These are phyloP conservation scores for Bergia puertoricense DNA, from an alignment of 92 coral and sea anemone genomes.

Conservation along the genomic window DNA sequence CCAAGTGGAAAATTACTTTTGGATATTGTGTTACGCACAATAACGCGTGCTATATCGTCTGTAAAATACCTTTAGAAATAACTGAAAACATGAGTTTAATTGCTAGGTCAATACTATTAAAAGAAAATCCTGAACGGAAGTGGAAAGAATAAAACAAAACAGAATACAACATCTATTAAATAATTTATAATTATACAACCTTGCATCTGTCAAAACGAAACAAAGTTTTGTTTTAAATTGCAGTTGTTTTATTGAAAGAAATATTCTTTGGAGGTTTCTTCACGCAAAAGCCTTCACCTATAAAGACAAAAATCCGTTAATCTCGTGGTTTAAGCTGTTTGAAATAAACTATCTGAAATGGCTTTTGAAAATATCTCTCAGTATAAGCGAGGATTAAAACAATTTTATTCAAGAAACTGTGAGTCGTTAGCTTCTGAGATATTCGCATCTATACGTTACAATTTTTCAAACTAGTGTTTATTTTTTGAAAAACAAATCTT, in stretches of 20 bases:
- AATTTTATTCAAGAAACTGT: background rate
- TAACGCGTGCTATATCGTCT: background rate
- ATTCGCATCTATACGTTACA: background rate
- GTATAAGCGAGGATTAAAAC: background rate
- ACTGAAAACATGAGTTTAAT: background rate
- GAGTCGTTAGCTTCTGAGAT: background rate
- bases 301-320: background rate
- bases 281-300: background rate
- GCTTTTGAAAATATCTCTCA: background rate
- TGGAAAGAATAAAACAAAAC: background rate
- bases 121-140: background rate
- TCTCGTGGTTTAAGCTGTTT: background rate
- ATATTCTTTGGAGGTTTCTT: background rate
- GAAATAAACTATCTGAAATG: background rate
- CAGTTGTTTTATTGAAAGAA: background rate
- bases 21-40: background rate
- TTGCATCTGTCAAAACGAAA: slow-evolving; percentile 19
- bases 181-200: background rate
- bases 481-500: slow-evolving; percentile 2
- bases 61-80: slow-evolving; percentile 11
- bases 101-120: background rate
- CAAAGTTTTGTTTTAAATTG: background rate
- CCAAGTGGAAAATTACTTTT: background rate
- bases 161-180: slow-evolving; percentile 5
- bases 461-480: background rate